phyloP scores from a whole-genome alignment of 2,888 invertebrate genomes.

The Encarsia formosa region DNA sequence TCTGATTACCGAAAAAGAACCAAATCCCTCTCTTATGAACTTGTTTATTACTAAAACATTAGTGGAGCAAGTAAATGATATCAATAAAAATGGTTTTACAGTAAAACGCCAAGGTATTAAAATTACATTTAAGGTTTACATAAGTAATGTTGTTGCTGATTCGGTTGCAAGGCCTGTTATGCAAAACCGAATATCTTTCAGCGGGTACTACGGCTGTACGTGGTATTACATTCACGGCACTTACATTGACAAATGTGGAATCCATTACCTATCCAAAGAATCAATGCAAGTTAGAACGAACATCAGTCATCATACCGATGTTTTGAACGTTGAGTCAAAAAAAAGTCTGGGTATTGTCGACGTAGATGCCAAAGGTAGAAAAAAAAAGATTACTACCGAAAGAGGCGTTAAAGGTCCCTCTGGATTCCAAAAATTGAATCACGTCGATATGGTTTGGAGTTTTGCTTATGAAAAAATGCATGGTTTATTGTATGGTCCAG shows the following conservation, averaged over 20 bases:
- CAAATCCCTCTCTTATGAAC: constrained; percentile 3
- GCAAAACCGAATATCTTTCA: constrained; percentile 23
- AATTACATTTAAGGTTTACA: constrained; percentile 1
- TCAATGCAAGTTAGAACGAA: background rate
- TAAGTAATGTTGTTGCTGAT: background rate
- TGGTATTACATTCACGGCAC: constrained; percentile 24
- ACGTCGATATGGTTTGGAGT: constrained; percentile 25
- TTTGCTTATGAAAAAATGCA: constrained; percentile 25
- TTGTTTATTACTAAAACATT: constrained; percentile 4
- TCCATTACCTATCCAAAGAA: background rate
- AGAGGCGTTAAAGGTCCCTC: constrained; percentile 18
- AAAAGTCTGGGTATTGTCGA: constrained; percentile 2
- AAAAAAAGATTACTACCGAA: background rate
- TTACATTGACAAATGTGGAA: constrained; percentile 3
- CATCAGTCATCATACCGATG: constrained; percentile 5
- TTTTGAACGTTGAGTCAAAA: constrained; percentile 1
- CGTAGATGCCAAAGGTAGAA: background rate
- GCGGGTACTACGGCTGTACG: constrained; percentile 24
- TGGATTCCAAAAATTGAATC: constrained; percentile 1
- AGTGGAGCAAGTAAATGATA: constrained; percentile 1
- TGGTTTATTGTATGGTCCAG: constrained; percentile 17
- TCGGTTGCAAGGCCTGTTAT: constrained; percentile 17
- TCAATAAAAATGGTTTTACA: background rate
- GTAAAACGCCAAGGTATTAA: background rate
- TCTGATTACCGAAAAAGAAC: constrained; percentile 4